Percentiles rank a stretch among this genome's conserved stretches.
phyloP scores from a whole-genome alignment of 2,797 vertebrate genomes.

The Enteromius radiatus region DNA sequence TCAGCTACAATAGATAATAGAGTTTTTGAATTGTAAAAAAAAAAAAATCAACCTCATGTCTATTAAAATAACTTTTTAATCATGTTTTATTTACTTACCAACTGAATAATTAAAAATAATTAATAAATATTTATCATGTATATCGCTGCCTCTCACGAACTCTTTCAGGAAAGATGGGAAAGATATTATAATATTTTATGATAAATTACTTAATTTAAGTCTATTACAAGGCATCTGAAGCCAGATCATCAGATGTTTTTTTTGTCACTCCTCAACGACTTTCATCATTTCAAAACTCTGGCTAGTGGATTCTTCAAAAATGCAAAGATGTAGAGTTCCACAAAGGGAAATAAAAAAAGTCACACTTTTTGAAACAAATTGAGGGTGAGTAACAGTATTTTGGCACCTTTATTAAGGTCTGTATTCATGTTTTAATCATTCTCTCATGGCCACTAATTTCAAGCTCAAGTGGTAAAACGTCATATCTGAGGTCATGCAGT shows the following conservation, averaged over 20 bases:
- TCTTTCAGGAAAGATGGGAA: neutral
- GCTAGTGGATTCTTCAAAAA: neutral
- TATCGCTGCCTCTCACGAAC: neutral
- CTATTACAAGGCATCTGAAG: neutral
- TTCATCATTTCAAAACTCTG: neutral
- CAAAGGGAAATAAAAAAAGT: neutral
- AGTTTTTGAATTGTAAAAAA: neutral
- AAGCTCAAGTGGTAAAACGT: neutral
- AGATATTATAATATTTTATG: neutral
- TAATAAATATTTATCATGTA: neutral
- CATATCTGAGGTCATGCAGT: conserved; percentile 20
- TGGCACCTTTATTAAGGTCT: neutral
- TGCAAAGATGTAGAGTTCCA: neutral
- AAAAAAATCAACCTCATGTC: neutral
- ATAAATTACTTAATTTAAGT: neutral
- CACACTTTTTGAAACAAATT: neutral
- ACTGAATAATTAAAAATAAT: neutral
- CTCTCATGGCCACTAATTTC: conserved; percentile 19
- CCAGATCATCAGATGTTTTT: neutral
- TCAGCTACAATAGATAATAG: neutral
- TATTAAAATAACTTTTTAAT: neutral
- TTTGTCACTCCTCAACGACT: no score
- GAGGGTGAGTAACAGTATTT: neutral
- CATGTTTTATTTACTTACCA: neutral
- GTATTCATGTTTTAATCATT: neutral